A percentile compares a stretch with the other conserved stretches of the same genome.
phyloP scores from a whole-genome alignment of 2,797 vertebrate genomes.

The Hypotaenidia okinawae region DNA sequence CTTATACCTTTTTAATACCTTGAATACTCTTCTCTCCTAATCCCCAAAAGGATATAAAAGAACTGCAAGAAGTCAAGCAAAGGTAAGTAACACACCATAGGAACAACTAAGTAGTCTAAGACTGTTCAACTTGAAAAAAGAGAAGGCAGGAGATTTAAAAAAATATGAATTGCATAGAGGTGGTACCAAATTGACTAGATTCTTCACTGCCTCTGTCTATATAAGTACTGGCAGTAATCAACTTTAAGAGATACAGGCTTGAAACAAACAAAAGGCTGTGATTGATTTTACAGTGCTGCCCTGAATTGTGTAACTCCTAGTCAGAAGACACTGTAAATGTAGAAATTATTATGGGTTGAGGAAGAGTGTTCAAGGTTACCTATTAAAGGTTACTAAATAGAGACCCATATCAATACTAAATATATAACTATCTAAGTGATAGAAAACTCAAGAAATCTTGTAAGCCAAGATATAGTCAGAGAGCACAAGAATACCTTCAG shows the following conservation, averaged over 20 bases:
- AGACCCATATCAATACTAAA: not conserved
- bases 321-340: not conserved
- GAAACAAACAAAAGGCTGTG: not conserved
- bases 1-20: not conserved
- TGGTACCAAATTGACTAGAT: not conserved
- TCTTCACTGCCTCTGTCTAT: not conserved
- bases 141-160: not conserved
- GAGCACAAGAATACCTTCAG: not conserved
- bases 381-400: not conserved
- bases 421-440: not conserved
- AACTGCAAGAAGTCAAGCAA: not conserved
- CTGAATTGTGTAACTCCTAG: not conserved
- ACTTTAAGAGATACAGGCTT: not conserved
- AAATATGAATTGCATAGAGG: not conserved
- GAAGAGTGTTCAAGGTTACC: not conserved
- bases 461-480: not conserved
- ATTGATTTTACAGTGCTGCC: not conserved
- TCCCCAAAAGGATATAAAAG: not conserved
- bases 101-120: not conserved
- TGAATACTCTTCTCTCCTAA: not conserved
- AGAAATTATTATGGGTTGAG: not conserved
- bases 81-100: fast-evolving
- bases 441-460: not conserved
- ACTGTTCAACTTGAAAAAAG: not conserved
- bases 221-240: not conserved